A percentile compares a stretch with the other conserved stretches of the same genome.
phyloP scores from a whole-genome alignment of 2,888 invertebrate species.

The Microctonus aethiopoides region DNA sequence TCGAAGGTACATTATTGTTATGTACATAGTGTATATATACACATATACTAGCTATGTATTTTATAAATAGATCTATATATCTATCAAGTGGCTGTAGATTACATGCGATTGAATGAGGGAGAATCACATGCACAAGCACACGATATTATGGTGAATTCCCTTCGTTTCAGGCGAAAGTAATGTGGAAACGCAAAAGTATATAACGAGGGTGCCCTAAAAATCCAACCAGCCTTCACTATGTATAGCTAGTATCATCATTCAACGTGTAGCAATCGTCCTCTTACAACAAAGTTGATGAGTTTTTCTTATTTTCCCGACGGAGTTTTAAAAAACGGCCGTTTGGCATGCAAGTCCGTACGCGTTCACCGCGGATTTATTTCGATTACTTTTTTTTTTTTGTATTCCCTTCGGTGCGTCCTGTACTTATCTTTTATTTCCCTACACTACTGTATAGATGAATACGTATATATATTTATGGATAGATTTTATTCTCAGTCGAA shows the following conservation, averaged over 20 bases:
- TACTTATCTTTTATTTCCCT: not conserved
- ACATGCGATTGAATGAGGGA: slow-evolving; percentile 33
- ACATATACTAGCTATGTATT: not conserved
- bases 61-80: not conserved
- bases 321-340: slow-evolving; percentile 58
- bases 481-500: too few relatives aligned
- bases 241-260: not conserved
- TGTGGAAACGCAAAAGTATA: slow-evolving; percentile 1
- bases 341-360: slow-evolving; percentile 53
- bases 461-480: not conserved
- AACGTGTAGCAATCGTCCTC: slow-evolving; percentile 52
- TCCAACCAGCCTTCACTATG: not conserved
- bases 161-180: slow-evolving; percentile 38
- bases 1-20: not conserved
- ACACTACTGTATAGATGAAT: too few relatives aligned
- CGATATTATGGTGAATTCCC: slow-evolving; percentile 43
- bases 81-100: slow-evolving; percentile 36
- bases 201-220: not conserved
- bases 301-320: slow-evolving; percentile 59
- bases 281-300: slow-evolving; percentile 52
- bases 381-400: slow-evolving; percentile 35
- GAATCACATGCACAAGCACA: slow-evolving; percentile 29
- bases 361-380: slow-evolving; percentile 35
- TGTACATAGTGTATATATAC: not conserved
- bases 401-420: slow-evolving; percentile 6